Conservation (phyloP, 2,797 vertebrate genomes). For the Spondyliosoma cantharus region DNA sequence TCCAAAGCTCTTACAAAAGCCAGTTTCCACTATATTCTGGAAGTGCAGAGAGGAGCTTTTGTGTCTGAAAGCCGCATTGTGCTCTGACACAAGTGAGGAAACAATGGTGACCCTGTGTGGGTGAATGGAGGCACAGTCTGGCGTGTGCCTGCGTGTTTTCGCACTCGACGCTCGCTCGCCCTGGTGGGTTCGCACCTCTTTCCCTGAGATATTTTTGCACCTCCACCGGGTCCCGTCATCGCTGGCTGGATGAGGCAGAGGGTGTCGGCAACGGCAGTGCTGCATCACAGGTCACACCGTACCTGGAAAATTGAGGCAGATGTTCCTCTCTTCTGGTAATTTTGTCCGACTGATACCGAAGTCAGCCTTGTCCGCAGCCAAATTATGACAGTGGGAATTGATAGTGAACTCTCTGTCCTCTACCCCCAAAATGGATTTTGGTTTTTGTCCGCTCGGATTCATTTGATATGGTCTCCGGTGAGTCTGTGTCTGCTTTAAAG, state of each 20-base stretch:
- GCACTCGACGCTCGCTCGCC: slow-evolving; percentile 53
- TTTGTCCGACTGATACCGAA: background rate
- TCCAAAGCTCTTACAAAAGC: slow-evolving; percentile 47
- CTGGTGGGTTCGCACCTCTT: slow-evolving; percentile 56
- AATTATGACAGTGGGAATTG: slow-evolving; percentile 24
- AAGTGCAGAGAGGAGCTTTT: slow-evolving; percentile 55
- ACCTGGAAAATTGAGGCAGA: slow-evolving; percentile 22
- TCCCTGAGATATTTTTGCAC: slow-evolving; percentile 48
- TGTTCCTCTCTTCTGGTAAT: background rate
- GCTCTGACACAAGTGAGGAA: slow-evolving; percentile 33
- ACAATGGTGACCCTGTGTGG: slow-evolving; percentile 64
- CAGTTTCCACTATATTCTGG: slow-evolving; percentile 69
- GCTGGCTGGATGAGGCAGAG: slow-evolving; percentile 10
- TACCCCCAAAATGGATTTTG: slow-evolving; percentile 8
- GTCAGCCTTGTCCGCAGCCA: slow-evolving; percentile 24
- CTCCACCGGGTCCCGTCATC: slow-evolving; percentile 4
- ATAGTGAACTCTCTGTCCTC: slow-evolving; percentile 37
- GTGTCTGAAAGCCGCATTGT: slow-evolving; percentile 67
- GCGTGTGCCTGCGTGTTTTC: slow-evolving; percentile 64
- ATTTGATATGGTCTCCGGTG: slow-evolving; percentile 39
- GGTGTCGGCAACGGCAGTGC: background rate
- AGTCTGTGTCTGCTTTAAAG: slow-evolving; percentile 49
- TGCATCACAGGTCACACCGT: slow-evolving; percentile 14
- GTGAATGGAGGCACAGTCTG: slow-evolving; percentile 65
- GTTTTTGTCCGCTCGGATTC: slow-evolving; percentile 34